phyloP scores from a whole-genome alignment of 2,888 invertebrate species.

The Malthinus flaveolus region DNA sequence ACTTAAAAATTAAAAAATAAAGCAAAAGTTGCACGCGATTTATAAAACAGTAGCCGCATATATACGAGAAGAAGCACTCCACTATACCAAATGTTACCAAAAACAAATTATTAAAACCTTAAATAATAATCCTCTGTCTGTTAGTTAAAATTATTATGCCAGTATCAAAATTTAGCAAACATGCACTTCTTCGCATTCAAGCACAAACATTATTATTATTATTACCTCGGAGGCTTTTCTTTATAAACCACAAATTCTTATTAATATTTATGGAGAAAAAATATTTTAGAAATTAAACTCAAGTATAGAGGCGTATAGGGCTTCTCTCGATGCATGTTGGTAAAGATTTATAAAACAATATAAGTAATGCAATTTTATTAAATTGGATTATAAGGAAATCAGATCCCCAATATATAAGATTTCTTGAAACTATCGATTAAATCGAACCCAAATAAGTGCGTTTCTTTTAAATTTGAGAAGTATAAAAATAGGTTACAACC shows the following conservation, averaged over 20 bases:
- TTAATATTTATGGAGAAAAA: constrained; percentile 3
- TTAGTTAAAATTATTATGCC: constrained; percentile 25
- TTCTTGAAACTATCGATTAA: constrained; percentile 36
- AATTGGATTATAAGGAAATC: constrained; percentile 37
- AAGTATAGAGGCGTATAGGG: constrained; percentile 9
- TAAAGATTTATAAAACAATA: constrained; percentile 30
- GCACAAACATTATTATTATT: constrained; percentile 14
- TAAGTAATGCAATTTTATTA: constrained; percentile 38
- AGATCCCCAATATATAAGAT: constrained; percentile 33
- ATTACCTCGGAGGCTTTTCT: constrained; percentile 7
- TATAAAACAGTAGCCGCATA: constrained; percentile 31
- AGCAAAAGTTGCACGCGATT: constrained; percentile 32
- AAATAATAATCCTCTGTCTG: constrained; percentile 21
- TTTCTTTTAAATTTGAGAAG: constrained; percentile 15
- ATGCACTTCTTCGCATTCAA: constrained; percentile 5
- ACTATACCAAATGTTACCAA: constrained; percentile 23
- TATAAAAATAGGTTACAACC: background rate
- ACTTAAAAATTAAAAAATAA: constrained; percentile 20
- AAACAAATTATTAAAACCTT: constrained; percentile 28
- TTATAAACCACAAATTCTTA: constrained; percentile 11
- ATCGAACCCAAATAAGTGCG: constrained; percentile 35
- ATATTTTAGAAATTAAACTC: background rate
- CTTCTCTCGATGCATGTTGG: constrained; percentile 12
- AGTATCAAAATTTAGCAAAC: constrained; percentile 19
- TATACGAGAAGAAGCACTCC: constrained; percentile 13